Conservation (phyloP, 2,797 vertebrate genomes). For the Eutrigla gurnardus region DNA sequence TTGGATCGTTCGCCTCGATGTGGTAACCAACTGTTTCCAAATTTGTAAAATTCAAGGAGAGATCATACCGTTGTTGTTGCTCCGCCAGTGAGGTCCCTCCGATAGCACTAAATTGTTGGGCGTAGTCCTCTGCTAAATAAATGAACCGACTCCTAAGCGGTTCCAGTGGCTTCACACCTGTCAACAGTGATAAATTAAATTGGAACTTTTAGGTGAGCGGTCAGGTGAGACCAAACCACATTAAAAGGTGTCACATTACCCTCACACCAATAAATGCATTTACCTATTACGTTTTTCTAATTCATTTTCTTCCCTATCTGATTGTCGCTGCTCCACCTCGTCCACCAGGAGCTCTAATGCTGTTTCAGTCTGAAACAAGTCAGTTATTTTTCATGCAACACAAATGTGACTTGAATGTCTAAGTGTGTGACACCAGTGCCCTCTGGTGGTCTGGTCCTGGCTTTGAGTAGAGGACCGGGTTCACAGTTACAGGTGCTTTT, state of each 20-base stretch:
- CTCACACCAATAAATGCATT: conserved; percentile 62
- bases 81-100: conserved; percentile 23
- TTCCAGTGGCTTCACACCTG: conserved; percentile 53
- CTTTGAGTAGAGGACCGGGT: neutral
- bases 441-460: conserved; percentile 68
- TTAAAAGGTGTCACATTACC: conserved; percentile 72
- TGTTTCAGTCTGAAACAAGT: conserved; percentile 39
- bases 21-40: conserved; percentile 44
- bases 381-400: conserved; percentile 49
- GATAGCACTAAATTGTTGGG: conserved; percentile 57
- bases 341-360: conserved; percentile 44
- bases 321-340: conserved; percentile 39
- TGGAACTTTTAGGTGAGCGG: conserved; percentile 72
- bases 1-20: conserved; percentile 25
- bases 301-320: conserved; percentile 48
- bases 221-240: conserved; percentile 64
- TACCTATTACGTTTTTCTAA: conserved; percentile 65
- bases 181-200: conserved; percentile 74
- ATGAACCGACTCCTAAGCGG: conserved; percentile 61
- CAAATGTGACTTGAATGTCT: conserved; percentile 50
- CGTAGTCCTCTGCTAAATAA: conserved; percentile 63
- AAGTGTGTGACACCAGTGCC: conserved; percentile 72
- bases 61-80: conserved; percentile 35
- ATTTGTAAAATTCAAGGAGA: conserved; percentile 46
- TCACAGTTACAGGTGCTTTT: neutral